These are phyloP conservation scores for Halcyon smyrnensis DNA, from an alignment of 2,797 vertebrate genomes.

Conservation along the genomic window DNA sequence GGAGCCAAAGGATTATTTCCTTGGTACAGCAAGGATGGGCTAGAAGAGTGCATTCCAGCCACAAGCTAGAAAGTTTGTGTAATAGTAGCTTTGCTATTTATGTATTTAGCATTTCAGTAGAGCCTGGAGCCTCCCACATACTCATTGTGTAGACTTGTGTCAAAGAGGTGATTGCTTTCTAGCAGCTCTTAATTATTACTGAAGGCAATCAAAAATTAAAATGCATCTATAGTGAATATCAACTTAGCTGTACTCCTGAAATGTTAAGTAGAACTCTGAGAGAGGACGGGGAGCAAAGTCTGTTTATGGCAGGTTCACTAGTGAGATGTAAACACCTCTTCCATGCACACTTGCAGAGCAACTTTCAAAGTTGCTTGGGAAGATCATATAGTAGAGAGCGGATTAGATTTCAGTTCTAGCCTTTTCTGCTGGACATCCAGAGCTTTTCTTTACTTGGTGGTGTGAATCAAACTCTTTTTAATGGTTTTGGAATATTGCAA, in stretches of 20 bases:
- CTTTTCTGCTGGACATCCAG: neutral
- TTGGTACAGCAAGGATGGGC: neutral
- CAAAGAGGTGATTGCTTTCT: neutral
- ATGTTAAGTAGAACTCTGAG: neutral
- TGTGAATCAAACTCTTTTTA: neutral
- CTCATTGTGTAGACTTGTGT: neutral
- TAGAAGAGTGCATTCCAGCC: neutral
- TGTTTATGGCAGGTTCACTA: neutral
- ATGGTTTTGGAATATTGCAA: neutral
- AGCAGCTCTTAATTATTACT: neutral
- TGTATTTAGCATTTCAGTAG: neutral
- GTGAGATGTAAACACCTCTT: neutral
- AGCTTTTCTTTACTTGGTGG: neutral
- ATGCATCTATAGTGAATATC: neutral
- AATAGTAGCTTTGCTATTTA: neutral
- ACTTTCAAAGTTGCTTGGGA: neutral
- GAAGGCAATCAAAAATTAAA: neutral
- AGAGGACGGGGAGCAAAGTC: neutral
- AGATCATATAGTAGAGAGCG: neutral
- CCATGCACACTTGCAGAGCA: neutral
- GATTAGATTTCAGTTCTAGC: neutral
- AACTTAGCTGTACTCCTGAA: neutral
- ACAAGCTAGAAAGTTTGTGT: neutral
- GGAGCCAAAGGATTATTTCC: neutral
- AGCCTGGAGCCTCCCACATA: neutral